Percentiles rank a stretch among this genome's conserved stretches.
Evolutionary conservation across 2,888 invertebrate species (phyloP).

Genomic region (Eupithecia abbreviata): DNA sequence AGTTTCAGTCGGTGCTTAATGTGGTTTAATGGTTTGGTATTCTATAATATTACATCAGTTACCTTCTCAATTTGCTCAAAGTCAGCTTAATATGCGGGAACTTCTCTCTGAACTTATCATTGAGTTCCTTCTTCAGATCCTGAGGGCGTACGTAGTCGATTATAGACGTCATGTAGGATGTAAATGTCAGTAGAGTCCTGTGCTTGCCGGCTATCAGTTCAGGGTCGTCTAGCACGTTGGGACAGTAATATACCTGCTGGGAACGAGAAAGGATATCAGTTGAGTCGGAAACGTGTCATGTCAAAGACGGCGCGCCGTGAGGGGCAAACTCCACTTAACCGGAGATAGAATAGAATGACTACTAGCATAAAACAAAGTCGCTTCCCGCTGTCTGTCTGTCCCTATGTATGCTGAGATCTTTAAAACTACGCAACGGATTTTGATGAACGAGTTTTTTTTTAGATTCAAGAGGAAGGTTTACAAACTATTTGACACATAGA

Average conservation of each 20-base stretch:
- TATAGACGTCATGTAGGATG: constrained; percentile 96
- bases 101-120: constrained; percentile 97
- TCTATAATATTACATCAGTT: not conserved
- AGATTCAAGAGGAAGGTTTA: no score
- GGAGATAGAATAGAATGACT: no score
- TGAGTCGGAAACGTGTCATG: not conserved
- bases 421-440: no score
- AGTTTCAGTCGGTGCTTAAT: not conserved
- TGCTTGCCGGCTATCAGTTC: constrained; percentile 95
- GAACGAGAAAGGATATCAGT: constrained; percentile 18
- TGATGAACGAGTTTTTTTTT: no score
- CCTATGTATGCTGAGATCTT: no score
- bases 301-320: not conserved
- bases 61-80: constrained; percentile 97
- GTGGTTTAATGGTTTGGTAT: no score
- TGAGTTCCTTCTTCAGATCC: constrained; percentile 97
- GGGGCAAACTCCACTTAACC: no score
- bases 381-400: no score
- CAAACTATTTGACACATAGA: no score
- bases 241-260: constrained; percentile 87
- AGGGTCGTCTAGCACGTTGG: constrained; percentile 96
- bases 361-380: no score
- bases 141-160: constrained; percentile 98
- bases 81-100: constrained; percentile 98
- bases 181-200: constrained; percentile 92